Evolutionary conservation across 2,888 invertebrate genomes (phyloP).

Genomic region (Epistrophe grossulariae): DNA sequence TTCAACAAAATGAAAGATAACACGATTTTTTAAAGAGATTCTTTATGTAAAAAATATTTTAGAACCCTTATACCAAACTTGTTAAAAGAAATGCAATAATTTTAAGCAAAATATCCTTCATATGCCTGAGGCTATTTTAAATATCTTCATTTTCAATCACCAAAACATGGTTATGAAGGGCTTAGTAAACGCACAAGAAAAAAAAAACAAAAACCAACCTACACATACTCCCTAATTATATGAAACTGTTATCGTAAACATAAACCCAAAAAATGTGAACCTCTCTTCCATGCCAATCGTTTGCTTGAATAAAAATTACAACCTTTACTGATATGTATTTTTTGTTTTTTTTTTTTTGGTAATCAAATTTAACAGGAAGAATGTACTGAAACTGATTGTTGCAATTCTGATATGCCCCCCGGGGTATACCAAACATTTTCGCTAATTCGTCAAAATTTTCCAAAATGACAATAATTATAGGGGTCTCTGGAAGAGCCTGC

Average conservation of each 20-base stretch:
- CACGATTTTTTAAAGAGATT: background rate
- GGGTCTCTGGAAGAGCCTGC: background rate
- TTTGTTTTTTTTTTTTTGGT: background rate
- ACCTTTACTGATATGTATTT: background rate
- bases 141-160: conserved; percentile 39
- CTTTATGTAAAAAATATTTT: background rate
- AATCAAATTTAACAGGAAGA: conserved; percentile 2
- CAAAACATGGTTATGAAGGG: background rate
- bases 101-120: background rate
- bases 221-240: conserved; percentile 15
- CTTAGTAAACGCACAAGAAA: background rate
- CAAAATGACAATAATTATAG: conserved; percentile 71
- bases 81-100: background rate
- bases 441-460: conserved; percentile 68
- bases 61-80: background rate
- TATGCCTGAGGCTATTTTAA: conserved; percentile 15
- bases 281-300: background rate
- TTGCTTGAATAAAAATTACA: conserved; percentile 8
- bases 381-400: conserved; percentile 25
- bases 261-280: background rate
- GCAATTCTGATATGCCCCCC: conserved; percentile 29
- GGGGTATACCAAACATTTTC: conserved; percentile 41
- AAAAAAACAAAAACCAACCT: background rate
- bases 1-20: background rate
- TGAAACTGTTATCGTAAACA: conserved; percentile 34